Evolutionary conservation across 2,888 invertebrate genomes (phyloP), one percentile per base, ranked within the genome.

Genomic region (Drosophila pseudotakahashii): DNA sequence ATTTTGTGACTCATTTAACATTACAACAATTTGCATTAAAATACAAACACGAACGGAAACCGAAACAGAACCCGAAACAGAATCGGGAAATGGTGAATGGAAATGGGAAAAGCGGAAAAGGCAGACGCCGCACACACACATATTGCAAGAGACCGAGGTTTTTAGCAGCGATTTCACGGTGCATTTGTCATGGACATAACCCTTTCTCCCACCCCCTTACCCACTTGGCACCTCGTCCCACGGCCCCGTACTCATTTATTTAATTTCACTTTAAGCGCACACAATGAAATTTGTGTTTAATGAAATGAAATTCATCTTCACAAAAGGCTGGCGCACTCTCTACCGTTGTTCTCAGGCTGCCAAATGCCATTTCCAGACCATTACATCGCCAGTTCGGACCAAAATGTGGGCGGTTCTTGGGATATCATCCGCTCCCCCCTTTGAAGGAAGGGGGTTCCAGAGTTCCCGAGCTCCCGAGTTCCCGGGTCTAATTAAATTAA

Each of bases 1-100:
- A 77, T 83, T 88, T 80, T 88, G 74, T 80, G 86, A 77, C 75
- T 85, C 86, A 83, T 83, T 83, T 86, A 83, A 83, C 88, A 74
- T 73, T 61, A 75, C 61, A 72, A 64, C 61, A 74, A 81, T 76
- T 69, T 76, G 78, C 57, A 76, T 66, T 67, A 63, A 67, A 66
- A 67, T 58, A 55, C 61, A 66, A 59, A 63, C 50, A 62, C 64
- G 61, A 62, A 71, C 66, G 64, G 54, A 51, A 70, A 76, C 48
- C 48, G 68, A 48, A 54, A 36, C 47, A 9, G 5, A 26, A 26
- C 26, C 45, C 47, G 37, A 54, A 54, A 36, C 41, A 39, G 32
- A 44, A 42, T 34, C 34, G 41, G 36, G 30, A 62, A 51, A 42
- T 36, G 36, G 30, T 13, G 19, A 32, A 34, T 34, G 32, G 32